Evolutionary conservation across 1,140 invertebrate genomes (phyloP), one percentile per base, ranked within the genome.

Genomic region (Solenopsis invicta): DNA sequence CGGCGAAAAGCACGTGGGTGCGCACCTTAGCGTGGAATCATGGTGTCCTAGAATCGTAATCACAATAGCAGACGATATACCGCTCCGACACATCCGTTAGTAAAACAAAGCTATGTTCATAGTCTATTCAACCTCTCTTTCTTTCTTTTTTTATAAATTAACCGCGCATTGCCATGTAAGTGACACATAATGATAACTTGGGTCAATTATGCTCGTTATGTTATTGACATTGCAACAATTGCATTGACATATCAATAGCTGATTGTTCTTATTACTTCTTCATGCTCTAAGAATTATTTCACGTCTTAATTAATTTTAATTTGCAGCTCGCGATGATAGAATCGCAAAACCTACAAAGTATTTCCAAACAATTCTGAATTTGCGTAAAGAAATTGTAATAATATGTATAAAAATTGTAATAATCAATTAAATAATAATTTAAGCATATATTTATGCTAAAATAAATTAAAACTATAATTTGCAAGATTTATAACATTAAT

Each of bases 21-120:
- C 24, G 4, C 34, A 76, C 16, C 72, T 85, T 48, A 62, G 45
- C 21, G 37, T 52, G 18, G 37, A 77, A 54, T 85, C 66, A 66
- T 78, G 34, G 48, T 85, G 48, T 77, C 48, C 48, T 85, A 66
- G 48, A 85, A 77, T 50, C 72, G 50, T 78, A 78, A 77, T 77
- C 72, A 45, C 61, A 77, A 85, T 85, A 10, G 21, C 66, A 62
- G 80, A 18, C 45, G 72, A 85, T 85, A 66, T 77, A 52, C 29
- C 29, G 34, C 3, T 16, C 8, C 4, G 16, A 21, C 12, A 48
- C 34, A 50, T 77, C 45, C 34, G 48, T 72, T 54, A 85, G 64
- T 78, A 59, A 67, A 4, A 61, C 29, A 77, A 77, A 66, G 21
- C 56, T 24, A 45, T 59, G 9, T 75, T 16, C 52, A 50, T 24